Base-by-base conservation (phyloP, 2,888 invertebrate species). In the Orthosia cruda region DNA sequence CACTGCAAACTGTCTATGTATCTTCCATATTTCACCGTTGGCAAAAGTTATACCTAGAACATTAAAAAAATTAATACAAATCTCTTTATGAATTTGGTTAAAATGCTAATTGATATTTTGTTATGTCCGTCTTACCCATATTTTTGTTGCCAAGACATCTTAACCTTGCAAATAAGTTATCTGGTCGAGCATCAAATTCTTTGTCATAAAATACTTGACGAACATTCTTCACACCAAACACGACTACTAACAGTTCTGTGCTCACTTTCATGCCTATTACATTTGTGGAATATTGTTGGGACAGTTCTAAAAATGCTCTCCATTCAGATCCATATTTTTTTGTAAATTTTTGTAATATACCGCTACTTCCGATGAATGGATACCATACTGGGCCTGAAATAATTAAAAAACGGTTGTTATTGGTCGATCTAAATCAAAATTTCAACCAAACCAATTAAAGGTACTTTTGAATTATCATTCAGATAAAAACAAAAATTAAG, bases 171-270 rank as follows among this genome's bases (percentile, higher is more conserved):
- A 98, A 98, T 89, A 98, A 98, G 47, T 97, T 98, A 84, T 98
- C 97, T 0, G 98, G 98, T 74, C 98, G 96, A 0, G 98, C 98
- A 88, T 98, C 97, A 85, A 98, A 98, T 76, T 97, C 97, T 23
- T 97, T 97, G 15, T 97, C 95, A 1, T 96, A 95, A 59, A 98
- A 96, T 11, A 97, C 97, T 89, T 97, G 97, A 58, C 97, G 97
- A 7, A 98, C 97, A 64, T 97, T 97, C 71, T 97, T 97, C 57
- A 97, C 94, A 0, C 98, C 97, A 40, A 97, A 97, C 1, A 98
- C 97, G 0, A 97, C 94, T 0, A 98, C 97, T 0, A 98, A 92
- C 50, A 97, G 92, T 84, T 97, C 97, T 26, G 94, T 93, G 3
- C 98, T 98, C 69, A 98, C 91, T 87, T 97, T 97, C 57, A 98